Percentiles rank a stretch among this genome's conserved stretches.
phyloP scores from a whole-genome alignment of 1,140 invertebrate genomes.

The Druon quercuslanigerum region DNA sequence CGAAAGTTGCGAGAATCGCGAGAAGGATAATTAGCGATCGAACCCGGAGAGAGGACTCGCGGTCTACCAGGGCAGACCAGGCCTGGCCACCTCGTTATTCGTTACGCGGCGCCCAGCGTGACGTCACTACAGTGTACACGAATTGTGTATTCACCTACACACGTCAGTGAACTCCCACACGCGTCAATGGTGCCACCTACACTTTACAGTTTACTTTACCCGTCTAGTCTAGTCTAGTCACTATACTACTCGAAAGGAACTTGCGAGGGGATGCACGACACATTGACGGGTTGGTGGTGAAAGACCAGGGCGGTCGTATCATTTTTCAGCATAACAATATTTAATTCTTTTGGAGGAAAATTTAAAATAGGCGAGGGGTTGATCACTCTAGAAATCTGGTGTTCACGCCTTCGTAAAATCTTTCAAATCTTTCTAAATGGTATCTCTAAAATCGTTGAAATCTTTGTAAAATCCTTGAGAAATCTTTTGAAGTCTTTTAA shows the following conservation, averaged over 20 bases:
- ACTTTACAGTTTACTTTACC: constrained; percentile 1
- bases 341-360: too few relatives aligned
- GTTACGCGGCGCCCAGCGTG: constrained; percentile 59
- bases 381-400: too few relatives aligned
- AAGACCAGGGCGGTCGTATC: not conserved
- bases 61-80: constrained; percentile 45
- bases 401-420: too few relatives aligned
- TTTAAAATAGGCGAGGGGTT: too few relatives aligned
- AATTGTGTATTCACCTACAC: constrained; percentile 30
- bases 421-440: too few relatives aligned
- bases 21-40: constrained; percentile 66
- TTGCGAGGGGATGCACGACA: constrained; percentile 6
- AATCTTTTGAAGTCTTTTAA: too few relatives aligned
- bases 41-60: constrained; percentile 29
- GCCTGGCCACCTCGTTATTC: constrained; percentile 60
- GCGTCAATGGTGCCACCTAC: not conserved
- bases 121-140: constrained; percentile 54
- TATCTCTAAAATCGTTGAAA: too few relatives aligned
- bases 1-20: constrained; percentile 51
- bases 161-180: constrained; percentile 30
- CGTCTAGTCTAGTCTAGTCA: constrained; percentile 1
- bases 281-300: not conserved
- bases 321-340: not conserved
- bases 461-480: too few relatives aligned
- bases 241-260: constrained; percentile 5